phyloP scores from a whole-genome alignment of 2,113 vertebrate genomes.

The Sceloporus tristichus region DNA sequence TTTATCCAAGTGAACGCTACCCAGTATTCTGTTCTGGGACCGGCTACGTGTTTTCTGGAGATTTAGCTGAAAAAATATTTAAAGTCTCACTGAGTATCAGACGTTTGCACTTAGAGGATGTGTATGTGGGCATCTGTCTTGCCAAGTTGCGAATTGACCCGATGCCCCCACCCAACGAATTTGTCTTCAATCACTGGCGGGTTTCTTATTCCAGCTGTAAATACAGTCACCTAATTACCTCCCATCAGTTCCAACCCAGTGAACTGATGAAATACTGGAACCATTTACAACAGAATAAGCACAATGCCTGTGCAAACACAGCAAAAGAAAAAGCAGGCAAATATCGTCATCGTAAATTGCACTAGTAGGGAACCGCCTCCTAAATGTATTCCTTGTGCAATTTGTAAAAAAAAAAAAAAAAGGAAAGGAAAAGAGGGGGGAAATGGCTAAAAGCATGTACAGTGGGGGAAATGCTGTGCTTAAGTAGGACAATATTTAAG shows the following conservation, averaged over 20 bases:
- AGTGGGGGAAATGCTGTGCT: constrained; percentile 55
- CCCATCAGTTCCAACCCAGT: constrained; percentile 93
- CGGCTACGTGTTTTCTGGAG: constrained; percentile 95
- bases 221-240: constrained; percentile 97
- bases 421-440: background rate
- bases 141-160: constrained; percentile 92
- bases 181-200: constrained; percentile 97
- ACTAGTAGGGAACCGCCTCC: constrained; percentile 72
- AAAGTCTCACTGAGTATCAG: constrained; percentile 85
- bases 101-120: constrained; percentile 93
- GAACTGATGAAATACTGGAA: constrained; percentile 97
- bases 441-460: constrained; percentile 70
- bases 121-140: constrained; percentile 94
- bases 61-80: constrained; percentile 92
- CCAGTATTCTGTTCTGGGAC: constrained; percentile 98
- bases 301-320: constrained; percentile 87
- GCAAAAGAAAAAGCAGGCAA: constrained; percentile 85
- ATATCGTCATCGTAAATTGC: constrained; percentile 83
- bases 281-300: constrained; percentile 94
- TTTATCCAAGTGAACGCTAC: constrained; percentile 91
- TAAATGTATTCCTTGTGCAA: constrained; percentile 48
- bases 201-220: constrained; percentile 97
- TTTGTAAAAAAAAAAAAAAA: constrained; percentile 67
- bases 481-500: constrained; percentile 68
- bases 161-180: constrained; percentile 89